phyloP scores from a whole-genome alignment of 2,113 vertebrate species.

The Nesoenas mayeri region DNA sequence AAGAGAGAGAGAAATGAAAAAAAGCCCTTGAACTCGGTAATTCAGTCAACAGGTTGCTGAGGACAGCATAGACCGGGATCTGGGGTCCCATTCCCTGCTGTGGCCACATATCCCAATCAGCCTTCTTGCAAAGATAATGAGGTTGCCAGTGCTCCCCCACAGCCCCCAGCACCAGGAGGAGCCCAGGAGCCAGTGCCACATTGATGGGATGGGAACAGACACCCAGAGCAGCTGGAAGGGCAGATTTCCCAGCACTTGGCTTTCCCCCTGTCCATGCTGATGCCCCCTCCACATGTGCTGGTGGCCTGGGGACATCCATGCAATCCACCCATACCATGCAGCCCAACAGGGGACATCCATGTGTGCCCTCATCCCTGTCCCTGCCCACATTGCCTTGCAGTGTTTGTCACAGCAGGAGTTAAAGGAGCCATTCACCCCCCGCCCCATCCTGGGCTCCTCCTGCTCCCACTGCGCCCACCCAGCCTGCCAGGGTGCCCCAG shows the following conservation, averaged over 20 bases:
- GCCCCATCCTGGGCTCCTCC: rapidly evolving
- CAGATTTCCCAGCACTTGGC: rapidly evolving
- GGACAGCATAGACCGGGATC: background rate
- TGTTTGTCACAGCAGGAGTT: background rate
- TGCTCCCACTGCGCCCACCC: background rate
- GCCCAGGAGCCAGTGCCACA: no score
- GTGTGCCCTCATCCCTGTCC: background rate
- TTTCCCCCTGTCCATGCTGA: background rate
- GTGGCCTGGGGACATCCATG: background rate
- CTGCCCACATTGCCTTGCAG: background rate
- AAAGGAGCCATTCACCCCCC: background rate
- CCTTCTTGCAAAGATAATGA: background rate
- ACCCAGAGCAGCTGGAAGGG: background rate
- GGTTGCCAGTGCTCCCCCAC: background rate
- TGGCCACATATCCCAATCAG: background rate
- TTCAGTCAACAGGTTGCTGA: background rate
- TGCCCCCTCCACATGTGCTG: background rate
- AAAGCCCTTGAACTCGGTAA: background rate
- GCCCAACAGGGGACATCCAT: background rate
- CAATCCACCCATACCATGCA: rapidly evolving
- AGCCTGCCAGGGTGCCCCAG: background rate
- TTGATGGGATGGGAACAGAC: background rate
- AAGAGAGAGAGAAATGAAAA: background rate
- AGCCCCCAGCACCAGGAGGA: background rate
- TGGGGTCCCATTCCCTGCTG: background rate